A percentile compares a stretch with the other conserved stretches of the same genome.
Evolutionary conservation across 1,140 invertebrate genomes (phyloP).

Genomic region (Drosophila sucinea): DNA sequence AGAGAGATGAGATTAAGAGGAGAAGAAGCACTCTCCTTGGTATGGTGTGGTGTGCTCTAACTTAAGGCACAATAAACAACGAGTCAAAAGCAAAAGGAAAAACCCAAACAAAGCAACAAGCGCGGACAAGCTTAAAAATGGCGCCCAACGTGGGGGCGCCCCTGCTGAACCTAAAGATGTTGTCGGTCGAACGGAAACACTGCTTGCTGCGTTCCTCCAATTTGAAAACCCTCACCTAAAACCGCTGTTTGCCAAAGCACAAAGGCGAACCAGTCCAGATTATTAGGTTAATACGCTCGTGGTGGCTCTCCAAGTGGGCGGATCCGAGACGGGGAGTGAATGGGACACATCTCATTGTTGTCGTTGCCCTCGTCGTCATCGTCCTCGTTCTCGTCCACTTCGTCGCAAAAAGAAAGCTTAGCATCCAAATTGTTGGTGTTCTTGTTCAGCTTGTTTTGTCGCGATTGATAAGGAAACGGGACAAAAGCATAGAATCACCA

Average conservation of each 20-base stretch:
- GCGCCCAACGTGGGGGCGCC: constrained; percentile 14
- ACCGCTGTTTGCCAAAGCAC: constrained; percentile 28
- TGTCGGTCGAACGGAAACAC: constrained; percentile 1
- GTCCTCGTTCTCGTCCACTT: not conserved
- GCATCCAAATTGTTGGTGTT: constrained; percentile 15
- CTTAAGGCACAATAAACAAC: constrained; percentile 25
- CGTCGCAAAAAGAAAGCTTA: constrained; percentile 3
- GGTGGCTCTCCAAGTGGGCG: constrained; percentile 23
- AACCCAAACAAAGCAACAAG: constrained; percentile 23
- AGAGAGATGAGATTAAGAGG: not conserved
- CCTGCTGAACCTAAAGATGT: constrained; percentile 9
- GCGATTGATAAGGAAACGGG: constrained; percentile 11
- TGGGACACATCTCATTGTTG: no score
- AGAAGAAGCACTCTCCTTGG: not conserved
- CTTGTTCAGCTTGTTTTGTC: constrained; percentile 7
- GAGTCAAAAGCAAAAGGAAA: constrained; percentile 14
- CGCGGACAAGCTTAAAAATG: constrained; percentile 15
- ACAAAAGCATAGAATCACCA: constrained; percentile 24
- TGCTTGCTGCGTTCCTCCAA: not conserved
- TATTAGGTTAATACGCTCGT: constrained; percentile 56
- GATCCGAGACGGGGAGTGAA: not conserved
- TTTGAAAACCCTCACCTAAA: not conserved
- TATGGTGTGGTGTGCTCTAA: not conserved
- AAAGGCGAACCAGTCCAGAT: constrained; percentile 48
- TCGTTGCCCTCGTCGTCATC: no score